A percentile compares a stretch with the other conserved stretches of the same genome.
Evolutionary conservation across 2,113 vertebrate genomes (phyloP).

Genomic region (Amphilophus citrinellus): DNA sequence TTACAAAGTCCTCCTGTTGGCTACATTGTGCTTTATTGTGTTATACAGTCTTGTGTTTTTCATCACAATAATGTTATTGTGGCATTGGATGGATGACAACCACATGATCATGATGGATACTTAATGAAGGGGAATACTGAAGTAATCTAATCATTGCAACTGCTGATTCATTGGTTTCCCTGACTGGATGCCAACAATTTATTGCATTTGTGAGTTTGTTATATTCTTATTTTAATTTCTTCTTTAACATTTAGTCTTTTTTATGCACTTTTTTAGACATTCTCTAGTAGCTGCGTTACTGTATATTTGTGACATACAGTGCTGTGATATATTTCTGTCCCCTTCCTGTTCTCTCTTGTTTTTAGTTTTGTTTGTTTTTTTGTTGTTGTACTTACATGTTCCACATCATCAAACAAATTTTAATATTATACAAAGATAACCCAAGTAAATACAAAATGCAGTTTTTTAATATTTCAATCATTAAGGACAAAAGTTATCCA

Average conservation of each 20-base stretch:
- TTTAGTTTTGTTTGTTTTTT: too few relatives aligned
- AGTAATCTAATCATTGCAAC: neutral
- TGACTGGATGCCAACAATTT: neutral
- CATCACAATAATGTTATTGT: neutral
- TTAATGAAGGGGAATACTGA: neutral
- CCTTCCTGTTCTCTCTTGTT: too few relatives aligned
- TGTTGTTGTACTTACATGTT: neutral
- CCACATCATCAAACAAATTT: neutral
- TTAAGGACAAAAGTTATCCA: too few relatives aligned
- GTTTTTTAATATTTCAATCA: neutral
- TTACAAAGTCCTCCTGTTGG: neutral
- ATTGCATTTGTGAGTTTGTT: neutral
- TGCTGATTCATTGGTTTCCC: neutral
- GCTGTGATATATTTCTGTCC: too few relatives aligned
- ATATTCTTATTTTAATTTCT: neutral
- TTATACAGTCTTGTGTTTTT: neutral
- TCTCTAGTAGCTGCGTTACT: neutral
- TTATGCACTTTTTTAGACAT: neutral
- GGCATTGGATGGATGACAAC: neutral
- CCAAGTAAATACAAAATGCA: neutral
- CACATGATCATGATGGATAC: neutral
- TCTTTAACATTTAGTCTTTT: neutral
- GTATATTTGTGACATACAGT: neutral
- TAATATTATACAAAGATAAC: neutral
- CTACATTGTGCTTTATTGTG: neutral